Conservation (phyloP, 2,888 invertebrate species). For the Nephrotoma appendiculata region DNA sequence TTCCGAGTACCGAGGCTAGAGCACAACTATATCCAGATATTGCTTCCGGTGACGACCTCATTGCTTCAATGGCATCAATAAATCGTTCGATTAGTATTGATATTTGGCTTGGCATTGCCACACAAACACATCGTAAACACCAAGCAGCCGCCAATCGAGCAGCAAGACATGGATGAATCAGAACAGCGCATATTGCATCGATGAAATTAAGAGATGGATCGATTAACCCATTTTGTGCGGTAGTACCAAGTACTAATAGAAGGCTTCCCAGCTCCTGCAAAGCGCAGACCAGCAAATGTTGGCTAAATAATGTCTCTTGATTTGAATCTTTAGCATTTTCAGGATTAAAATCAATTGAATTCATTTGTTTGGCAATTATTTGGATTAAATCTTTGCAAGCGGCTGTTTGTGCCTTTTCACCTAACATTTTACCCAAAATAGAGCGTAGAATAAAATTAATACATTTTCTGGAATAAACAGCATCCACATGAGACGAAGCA, state of each 20-base stretch:
- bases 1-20: constrained; percentile 83
- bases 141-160: constrained; percentile 89
- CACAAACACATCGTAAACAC: constrained; percentile 80
- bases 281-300: constrained; percentile 83
- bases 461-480: constrained; percentile 94
- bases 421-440: constrained; percentile 83
- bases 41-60: constrained; percentile 78
- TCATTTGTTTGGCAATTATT: constrained; percentile 88
- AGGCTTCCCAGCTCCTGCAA: constrained; percentile 83
- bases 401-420: constrained; percentile 92
- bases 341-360: constrained; percentile 82
- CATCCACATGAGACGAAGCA: constrained; percentile 91
- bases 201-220: constrained; percentile 68
- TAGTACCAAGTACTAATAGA: constrained; percentile 83
- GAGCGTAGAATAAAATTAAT: constrained; percentile 88
- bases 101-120: constrained; percentile 88
- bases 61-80: constrained; percentile 73
- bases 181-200: constrained; percentile 46
- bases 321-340: constrained; percentile 85
- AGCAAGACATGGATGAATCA: constrained; percentile 89
- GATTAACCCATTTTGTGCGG: constrained; percentile 76
- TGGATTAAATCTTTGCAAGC: constrained; percentile 90
- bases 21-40: constrained; percentile 87
- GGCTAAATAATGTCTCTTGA: constrained; percentile 80
- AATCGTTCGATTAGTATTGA: constrained; percentile 86